Conservation (phyloP, 2,113 vertebrate genomes). For the rabbit (Oryctolagus cuniculus) region mOryCun1.1 NC_091444.1:37630501-37631000, state of each 20-base stretch:
- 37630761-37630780: slow-evolving; percentile 27
- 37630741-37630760: neutral
- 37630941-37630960: slow-evolving; percentile 45
- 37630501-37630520: neutral
- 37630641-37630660: neutral
- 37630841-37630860: neutral
- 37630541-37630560: neutral
- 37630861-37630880: slow-evolving; percentile 48
- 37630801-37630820: neutral
- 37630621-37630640: neutral
- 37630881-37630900: slow-evolving; percentile 34
- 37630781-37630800: slow-evolving; percentile 28
- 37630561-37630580: neutral
- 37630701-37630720: neutral
- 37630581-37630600: neutral
- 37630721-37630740: neutral
- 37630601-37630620: neutral
- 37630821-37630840: neutral
- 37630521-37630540: neutral
- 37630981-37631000: slow-evolving; percentile 16
- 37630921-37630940: slow-evolving; percentile 63
- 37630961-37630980: slow-evolving; percentile 14
- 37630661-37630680: too few species aligned
- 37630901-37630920: slow-evolving; percentile 53
- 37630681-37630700: neutral